These are phyloP conservation scores for Platichthys flesus DNA, from an alignment of 2,113 vertebrate genomes.

Conservation along the genomic window DNA sequence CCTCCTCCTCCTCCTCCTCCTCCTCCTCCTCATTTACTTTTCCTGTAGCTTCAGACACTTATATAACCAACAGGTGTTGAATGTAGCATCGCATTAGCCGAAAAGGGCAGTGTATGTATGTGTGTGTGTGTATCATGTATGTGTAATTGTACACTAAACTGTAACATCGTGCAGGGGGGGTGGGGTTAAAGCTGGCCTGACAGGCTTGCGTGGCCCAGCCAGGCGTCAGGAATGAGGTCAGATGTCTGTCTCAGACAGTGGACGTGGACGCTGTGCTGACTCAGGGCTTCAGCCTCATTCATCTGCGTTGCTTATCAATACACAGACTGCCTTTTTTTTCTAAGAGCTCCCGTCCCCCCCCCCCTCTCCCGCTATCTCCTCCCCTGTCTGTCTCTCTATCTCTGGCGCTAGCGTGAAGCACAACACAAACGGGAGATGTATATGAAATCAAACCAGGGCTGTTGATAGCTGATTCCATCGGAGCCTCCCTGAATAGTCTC, in stretches of 20 bases:
- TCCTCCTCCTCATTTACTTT: slow-evolving; percentile 41
- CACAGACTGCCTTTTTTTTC: slow-evolving; percentile 35
- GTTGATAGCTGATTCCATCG: slow-evolving; percentile 34
- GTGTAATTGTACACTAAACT: slow-evolving; percentile 6
- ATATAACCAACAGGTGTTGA: slow-evolving; percentile 55
- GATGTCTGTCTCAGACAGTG: slow-evolving; percentile 69
- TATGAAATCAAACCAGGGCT: slow-evolving; percentile 44
- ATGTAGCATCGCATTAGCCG: not conserved
- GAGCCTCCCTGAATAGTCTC: slow-evolving; percentile 53
- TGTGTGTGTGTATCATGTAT: not conserved
- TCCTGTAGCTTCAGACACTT: slow-evolving; percentile 34
- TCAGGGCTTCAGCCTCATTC: slow-evolving; percentile 73
- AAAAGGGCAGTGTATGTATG: not conserved
- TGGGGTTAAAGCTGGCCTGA: slow-evolving; percentile 49
- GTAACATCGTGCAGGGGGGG: slow-evolving; percentile 8
- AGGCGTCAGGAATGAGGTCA: slow-evolving; percentile 74
- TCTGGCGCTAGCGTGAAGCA: not conserved
- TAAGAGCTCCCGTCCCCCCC: slow-evolving; percentile 8
- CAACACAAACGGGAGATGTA: slow-evolving; percentile 35
- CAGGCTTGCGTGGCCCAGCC: slow-evolving; percentile 44
- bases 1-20: slow-evolving; percentile 44
- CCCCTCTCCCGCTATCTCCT: not conserved
- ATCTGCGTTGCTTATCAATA: slow-evolving; percentile 66
- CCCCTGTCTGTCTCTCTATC: not conserved
- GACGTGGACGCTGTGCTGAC: slow-evolving; percentile 71